Evolutionary conservation across 2,888 invertebrate species (phyloP).

Genomic region (Luffia ferchaultella): DNA sequence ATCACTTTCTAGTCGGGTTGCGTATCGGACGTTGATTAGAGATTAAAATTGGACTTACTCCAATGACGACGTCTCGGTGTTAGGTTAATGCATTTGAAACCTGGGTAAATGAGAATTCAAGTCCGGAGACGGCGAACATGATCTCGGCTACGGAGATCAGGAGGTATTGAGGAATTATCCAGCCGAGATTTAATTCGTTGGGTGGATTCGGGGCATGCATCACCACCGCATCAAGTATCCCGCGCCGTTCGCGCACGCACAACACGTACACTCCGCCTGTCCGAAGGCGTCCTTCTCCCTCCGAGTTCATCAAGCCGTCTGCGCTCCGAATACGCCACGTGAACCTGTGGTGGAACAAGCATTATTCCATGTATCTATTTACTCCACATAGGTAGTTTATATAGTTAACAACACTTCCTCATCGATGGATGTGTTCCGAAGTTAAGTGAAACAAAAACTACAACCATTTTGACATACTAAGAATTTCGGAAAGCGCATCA

Average conservation of each 20-base stretch:
- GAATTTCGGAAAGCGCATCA: too few species aligned
- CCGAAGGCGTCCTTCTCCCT: constrained; percentile 36
- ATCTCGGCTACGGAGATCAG: constrained; percentile 83
- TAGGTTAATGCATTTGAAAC: too few species aligned
- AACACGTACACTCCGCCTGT: constrained; percentile 66
- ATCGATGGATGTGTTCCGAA: too few species aligned
- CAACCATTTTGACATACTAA: too few species aligned
- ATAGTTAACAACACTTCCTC: too few species aligned
- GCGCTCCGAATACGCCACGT: constrained; percentile 41
- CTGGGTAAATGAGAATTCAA: constrained; percentile 86
- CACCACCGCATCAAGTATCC: constrained; percentile 58
- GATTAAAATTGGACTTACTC: too few species aligned
- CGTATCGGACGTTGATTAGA: too few species aligned
- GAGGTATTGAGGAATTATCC: constrained; percentile 83
- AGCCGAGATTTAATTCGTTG: constrained; percentile 73
- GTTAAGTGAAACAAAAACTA: too few species aligned
- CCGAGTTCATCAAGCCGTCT: constrained; percentile 33
- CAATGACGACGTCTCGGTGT: too few species aligned
- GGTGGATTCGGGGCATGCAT: constrained; percentile 69
- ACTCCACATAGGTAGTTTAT: too few species aligned
- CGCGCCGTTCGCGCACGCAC: constrained; percentile 57
- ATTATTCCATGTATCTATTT: too few species aligned
- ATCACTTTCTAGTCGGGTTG: too few species aligned
- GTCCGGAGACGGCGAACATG: constrained; percentile 83
- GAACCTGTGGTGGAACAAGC: constrained; percentile 30